Evolutionary conservation across 2,113 vertebrate species (phyloP).

Genomic region (Symphodus melops): DNA sequence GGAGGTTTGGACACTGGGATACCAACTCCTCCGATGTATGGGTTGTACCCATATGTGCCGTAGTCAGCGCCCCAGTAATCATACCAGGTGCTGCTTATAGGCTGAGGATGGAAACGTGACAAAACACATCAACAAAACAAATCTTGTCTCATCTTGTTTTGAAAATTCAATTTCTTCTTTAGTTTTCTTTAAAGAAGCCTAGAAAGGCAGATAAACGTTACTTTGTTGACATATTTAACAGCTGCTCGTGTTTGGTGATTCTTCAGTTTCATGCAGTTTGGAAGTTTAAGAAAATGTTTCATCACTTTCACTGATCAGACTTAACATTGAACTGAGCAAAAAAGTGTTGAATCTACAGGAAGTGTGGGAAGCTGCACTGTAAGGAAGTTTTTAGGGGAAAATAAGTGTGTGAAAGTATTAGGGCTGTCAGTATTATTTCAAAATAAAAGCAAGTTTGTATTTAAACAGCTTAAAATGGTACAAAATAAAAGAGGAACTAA

Average conservation of each 20-base stretch:
- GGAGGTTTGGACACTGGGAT: conserved; percentile 96
- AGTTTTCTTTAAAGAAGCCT: neutral
- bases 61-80: conserved; percentile 99
- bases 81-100: conserved; percentile 99
- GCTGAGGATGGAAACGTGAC: conserved; percentile 77
- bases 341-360: neutral
- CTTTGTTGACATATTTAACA: neutral
- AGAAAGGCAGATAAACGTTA: neutral
- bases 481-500: too few relatives aligned
- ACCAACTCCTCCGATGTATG: conserved; percentile 94
- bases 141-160: neutral
- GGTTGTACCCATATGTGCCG: conserved; percentile 97
- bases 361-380: neutral
- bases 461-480: too few relatives aligned
- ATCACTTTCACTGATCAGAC: neutral
- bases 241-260: neutral
- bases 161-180: neutral
- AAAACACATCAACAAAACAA: neutral
- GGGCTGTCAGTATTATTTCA: too few relatives aligned
- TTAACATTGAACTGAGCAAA: neutral
- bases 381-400: too few relatives aligned
- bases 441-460: too few relatives aligned
- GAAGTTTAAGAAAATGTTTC: neutral
- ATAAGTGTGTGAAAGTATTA: too few relatives aligned
- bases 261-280: neutral